Conservation (phyloP, 2,888 invertebrate species). For the Syrista parreyssii region DNA sequence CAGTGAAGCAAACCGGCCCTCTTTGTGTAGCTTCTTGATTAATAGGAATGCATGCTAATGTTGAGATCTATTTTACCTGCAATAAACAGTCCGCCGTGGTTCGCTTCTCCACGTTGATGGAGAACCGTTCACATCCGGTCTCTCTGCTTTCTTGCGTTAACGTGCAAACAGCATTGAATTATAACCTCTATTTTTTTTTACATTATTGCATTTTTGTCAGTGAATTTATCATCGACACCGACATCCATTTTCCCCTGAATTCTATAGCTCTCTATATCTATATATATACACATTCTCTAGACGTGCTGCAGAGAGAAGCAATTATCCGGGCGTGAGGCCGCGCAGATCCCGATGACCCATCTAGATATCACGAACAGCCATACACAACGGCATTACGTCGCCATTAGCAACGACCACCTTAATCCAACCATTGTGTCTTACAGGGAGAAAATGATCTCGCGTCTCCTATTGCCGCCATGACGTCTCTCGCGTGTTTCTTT, state of each 20-base stretch:
- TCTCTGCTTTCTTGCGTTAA: not conserved
- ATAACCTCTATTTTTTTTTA: not conserved
- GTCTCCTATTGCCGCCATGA: not conserved
- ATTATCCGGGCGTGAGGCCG: conserved; percentile 18
- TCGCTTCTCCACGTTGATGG: not conserved
- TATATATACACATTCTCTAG: not conserved
- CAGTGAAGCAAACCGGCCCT: conserved; percentile 15
- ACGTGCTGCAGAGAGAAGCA: conserved; percentile 8
- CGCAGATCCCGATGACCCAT: conserved; percentile 21
- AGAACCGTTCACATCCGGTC: not conserved
- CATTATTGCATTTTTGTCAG: not conserved
- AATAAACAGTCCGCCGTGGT: not conserved
- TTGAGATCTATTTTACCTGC: not conserved
- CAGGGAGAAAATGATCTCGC: not conserved
- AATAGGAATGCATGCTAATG: conserved; percentile 37
- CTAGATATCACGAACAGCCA: conserved; percentile 19
- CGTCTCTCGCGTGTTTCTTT: not conserved
- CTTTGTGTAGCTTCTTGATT: conserved; percentile 29
- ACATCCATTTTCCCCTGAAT: not conserved
- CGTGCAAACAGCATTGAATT: not conserved
- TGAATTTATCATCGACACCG: not conserved
- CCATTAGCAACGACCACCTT: conserved; percentile 18
- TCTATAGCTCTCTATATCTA: not conserved
- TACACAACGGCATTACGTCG: conserved; percentile 17
- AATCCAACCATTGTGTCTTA: conserved; percentile 5